Percentiles rank a stretch among this genome's conserved stretches.
Conservation (phyloP, 1,140 invertebrate species). For the Anastrepha ludens region DNA sequence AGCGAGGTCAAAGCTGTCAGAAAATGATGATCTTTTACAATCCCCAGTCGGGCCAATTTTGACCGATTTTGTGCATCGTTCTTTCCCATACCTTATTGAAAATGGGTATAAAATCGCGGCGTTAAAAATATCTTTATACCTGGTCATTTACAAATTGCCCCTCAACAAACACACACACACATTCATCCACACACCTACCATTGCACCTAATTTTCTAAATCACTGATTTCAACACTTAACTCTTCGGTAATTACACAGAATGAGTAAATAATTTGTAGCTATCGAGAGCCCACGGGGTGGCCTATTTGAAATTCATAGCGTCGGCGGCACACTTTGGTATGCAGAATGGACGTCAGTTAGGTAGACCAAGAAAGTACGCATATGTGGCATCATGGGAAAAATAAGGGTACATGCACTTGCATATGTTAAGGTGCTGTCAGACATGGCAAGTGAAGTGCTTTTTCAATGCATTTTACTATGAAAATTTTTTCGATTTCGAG, state of each 20-base stretch:
- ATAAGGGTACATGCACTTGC: neutral
- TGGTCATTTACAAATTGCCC: conserved; percentile 4
- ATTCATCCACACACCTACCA: neutral
- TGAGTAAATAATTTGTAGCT: conserved; percentile 34
- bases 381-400: neutral
- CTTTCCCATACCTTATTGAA: neutral
- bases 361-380: neutral
- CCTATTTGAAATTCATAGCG: conserved; percentile 41
- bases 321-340: conserved; percentile 27
- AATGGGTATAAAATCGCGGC: neutral
- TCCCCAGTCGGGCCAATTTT: too few relatives aligned
- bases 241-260: conserved; percentile 37
- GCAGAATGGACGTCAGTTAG: neutral
- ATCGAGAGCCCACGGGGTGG: conserved; percentile 25
- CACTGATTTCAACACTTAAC: conserved; percentile 42
- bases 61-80: too few relatives aligned
- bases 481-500: too few relatives aligned
- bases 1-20: too few relatives aligned
- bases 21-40: too few relatives aligned
- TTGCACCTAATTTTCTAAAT: conserved; percentile 12
- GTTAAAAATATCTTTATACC: neutral
- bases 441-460: too few relatives aligned
- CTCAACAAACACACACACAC: neutral
- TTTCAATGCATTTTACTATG: too few relatives aligned
- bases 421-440: too few relatives aligned